These are phyloP conservation scores for Helleia helle DNA, from an alignment of 2,888 invertebrate genomes.

Conservation along the genomic window DNA sequence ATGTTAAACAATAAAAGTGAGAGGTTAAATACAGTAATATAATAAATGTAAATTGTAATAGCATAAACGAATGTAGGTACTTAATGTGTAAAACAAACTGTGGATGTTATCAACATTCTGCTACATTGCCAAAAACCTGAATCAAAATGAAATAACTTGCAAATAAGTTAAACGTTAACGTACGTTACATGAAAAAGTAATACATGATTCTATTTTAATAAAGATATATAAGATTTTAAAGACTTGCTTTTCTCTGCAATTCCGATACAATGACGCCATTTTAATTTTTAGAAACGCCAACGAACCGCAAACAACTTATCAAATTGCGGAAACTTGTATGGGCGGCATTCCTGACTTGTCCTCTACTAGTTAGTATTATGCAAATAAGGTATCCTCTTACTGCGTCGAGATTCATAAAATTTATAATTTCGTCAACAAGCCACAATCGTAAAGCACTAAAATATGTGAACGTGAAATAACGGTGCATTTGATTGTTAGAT, in stretches of 20 bases:
- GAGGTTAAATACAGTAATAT: no score
- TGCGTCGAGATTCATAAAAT: constrained; percentile 41
- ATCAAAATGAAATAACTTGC: no score
- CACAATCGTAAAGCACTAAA: constrained; percentile 26
- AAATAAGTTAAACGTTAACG: no score
- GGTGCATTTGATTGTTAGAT: background rate
- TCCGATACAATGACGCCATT: constrained; percentile 8
- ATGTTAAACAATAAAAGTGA: background rate
- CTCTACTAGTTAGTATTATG: constrained; percentile 53
- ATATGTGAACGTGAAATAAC: constrained; percentile 20
- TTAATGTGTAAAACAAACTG: background rate
- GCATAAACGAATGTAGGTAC: background rate
- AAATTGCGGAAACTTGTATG: constrained; percentile 46
- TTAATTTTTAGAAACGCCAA: constrained; percentile 9
- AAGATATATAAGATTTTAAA: background rate
- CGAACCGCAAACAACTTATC: constrained; percentile 7
- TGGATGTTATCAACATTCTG: no score
- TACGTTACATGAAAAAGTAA: no score
- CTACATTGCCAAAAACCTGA: no score
- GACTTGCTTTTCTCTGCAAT: background rate
- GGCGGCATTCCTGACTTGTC: constrained; percentile 42
- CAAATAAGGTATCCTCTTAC: constrained; percentile 46
- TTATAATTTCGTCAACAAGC: constrained; percentile 31
- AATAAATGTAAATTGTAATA: no score
- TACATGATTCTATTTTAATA: no score